Evolutionary conservation across 2,888 invertebrate genomes (phyloP), one percentile per base, ranked within the genome.

Genomic region (Acrobasis suavella): DNA sequence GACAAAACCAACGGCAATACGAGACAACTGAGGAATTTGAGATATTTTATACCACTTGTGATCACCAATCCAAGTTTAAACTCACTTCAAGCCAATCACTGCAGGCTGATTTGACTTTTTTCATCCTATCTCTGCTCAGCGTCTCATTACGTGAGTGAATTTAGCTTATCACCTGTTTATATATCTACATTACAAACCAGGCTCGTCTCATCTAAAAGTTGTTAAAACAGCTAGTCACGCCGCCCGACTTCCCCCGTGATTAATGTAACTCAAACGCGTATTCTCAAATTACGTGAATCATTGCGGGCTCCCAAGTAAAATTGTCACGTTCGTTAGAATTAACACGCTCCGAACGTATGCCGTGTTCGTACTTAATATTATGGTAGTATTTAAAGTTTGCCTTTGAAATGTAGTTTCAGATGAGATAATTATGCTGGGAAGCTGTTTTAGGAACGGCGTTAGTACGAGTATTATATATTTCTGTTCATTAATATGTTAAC

Each of bases 221-320:
- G 61, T 61, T 64, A 64, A 68, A 68, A 58, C 62, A 52, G 65
- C 69, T 58, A 67, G 69, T 69, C 69, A 69, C 66, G 63, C 50
- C 64, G 62, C 63, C 39, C 65, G 52, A 61, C 62, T 50, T 56
- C 56, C 61, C n/a, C 10, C 58, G 63, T 69, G 69, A 69, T 69
- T 69, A 69, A 69, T 69, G 69, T 60, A 61, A 46, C 54, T 60
- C 58, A 61, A 65, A 60, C 63, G 16, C 32, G 46, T 55, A 61
- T 39, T 32, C 54, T n/a, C 49, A n/a, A 54, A 60, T 60, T 60
- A 50, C 10, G 60, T 52, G 42, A 50, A 49, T 58, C 58, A 60
- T 52, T 50, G 60, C 37, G 51, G 22, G 37, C 38, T 52, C 38
- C 15, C 15, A 9, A 14, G 54, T n/a, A n/a, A 55, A 38, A 38